Conservation (phyloP, 1,140 invertebrate species). For the Drosophila kurseongensis region DNA sequence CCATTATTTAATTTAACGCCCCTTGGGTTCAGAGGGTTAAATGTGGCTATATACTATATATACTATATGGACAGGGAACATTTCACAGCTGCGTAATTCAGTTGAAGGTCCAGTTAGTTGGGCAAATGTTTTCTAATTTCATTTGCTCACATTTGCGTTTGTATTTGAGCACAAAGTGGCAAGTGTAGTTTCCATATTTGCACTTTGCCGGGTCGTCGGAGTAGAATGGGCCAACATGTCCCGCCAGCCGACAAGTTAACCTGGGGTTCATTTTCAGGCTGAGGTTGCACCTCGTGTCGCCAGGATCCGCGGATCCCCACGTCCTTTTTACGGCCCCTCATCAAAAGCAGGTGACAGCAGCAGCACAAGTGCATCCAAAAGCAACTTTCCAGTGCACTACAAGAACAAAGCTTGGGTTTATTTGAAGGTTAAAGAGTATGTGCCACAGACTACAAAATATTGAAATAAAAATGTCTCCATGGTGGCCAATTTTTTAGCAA, state of each 20-base stretch:
- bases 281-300: neutral
- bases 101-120: slow-evolving; percentile 59
- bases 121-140: slow-evolving; percentile 68
- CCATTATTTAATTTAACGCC: slow-evolving; percentile 62
- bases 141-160: slow-evolving; percentile 42
- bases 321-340: slow-evolving; percentile 13
- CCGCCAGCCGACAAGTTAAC: slow-evolving; percentile 31
- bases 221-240: neutral
- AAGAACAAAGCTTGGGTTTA: too few relatives aligned
- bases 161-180: slow-evolving; percentile 65
- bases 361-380: neutral
- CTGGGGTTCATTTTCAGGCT: neutral
- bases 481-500: too few relatives aligned
- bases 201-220: neutral
- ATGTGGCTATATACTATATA: neutral
- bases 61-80: neutral
- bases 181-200: slow-evolving; percentile 58
- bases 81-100: slow-evolving; percentile 21
- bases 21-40: neutral
- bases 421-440: too few relatives aligned
- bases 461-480: too few relatives aligned
- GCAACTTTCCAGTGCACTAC: too few relatives aligned
- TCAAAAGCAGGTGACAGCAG: slow-evolving; percentile 13
- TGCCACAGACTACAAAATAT: too few relatives aligned
- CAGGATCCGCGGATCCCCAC: neutral